Evolutionary conservation across 2,113 vertebrate species (phyloP).

Genomic region (Scophthalmus maximus): DNA sequence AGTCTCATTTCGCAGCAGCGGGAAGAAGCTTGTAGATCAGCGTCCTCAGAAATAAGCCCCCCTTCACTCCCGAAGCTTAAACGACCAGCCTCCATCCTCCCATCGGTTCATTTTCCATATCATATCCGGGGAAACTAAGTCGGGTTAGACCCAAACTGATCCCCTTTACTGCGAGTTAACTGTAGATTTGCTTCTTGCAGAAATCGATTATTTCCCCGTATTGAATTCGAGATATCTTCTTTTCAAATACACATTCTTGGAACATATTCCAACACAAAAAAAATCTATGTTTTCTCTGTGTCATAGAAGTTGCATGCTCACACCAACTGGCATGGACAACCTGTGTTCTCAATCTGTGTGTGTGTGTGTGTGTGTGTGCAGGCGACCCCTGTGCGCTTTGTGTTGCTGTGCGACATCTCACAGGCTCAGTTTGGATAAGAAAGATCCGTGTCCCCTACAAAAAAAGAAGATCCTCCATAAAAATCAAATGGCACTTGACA

Average conservation of each 20-base stretch:
- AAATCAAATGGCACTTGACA: conserved; percentile 80
- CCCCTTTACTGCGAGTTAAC: background rate
- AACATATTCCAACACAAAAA: no score
- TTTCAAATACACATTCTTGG: no score
- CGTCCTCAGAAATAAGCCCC: conserved; percentile 73
- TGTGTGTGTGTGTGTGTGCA: conserved; percentile 38
- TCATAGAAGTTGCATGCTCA: no score
- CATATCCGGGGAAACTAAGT: conserved; percentile 25
- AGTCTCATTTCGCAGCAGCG: conserved; percentile 93
- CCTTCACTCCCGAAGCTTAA: conserved; percentile 53
- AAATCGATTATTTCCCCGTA: background rate
- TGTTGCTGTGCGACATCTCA: conserved; percentile 77
- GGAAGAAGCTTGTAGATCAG: conserved; percentile 72
- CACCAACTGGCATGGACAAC: no score
- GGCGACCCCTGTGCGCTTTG: conserved; percentile 59
- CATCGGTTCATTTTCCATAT: conserved; percentile 29
- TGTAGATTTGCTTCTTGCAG: background rate
- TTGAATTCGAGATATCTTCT: background rate
- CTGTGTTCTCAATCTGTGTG: conserved; percentile 19
- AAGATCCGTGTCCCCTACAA: conserved; percentile 53
- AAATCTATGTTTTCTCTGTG: no score
- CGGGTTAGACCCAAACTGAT: conserved; percentile 23
- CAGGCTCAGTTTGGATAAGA: conserved; percentile 85
- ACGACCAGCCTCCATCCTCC: conserved; percentile 48
- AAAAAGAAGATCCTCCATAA: conserved; percentile 61